Evolutionary conservation across 2,888 invertebrate genomes (phyloP).

Genomic region (Oasisia sp.): DNA sequence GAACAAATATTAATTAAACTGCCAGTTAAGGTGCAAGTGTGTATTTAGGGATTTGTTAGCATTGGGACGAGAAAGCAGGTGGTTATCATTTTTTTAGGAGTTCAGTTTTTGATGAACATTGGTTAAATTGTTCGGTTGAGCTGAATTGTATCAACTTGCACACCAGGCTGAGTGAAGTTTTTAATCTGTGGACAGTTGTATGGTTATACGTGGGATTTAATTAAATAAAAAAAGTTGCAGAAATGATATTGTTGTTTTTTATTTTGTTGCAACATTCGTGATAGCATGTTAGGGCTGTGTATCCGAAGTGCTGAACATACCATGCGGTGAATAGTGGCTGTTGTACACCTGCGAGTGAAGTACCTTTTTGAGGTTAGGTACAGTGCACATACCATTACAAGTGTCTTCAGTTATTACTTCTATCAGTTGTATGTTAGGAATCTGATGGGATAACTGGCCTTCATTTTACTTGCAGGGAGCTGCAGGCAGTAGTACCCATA

Average conservation of each 20-base stretch:
- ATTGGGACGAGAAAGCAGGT: not conserved
- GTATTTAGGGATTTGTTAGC: not conserved
- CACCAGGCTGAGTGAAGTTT: not conserved
- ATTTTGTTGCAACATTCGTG: not conserved
- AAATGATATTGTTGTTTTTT: not conserved
- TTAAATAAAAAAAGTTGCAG: not conserved
- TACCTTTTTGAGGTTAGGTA: not conserved
- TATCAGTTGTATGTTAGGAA: not conserved
- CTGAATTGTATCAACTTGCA: not conserved
- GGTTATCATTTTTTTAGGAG: not conserved
- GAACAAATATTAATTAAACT: not conserved
- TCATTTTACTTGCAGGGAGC: conserved; percentile 6
- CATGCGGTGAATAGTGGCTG: not conserved
- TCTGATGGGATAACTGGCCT: not conserved
- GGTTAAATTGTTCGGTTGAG: not conserved
- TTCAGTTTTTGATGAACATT: not conserved
- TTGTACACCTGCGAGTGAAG: not conserved
- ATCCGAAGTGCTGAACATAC: not conserved
- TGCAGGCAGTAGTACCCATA: not conserved
- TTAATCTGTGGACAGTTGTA: not conserved
- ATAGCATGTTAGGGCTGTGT: too few species aligned
- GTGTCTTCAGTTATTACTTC: not conserved
- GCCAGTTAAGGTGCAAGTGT: not conserved
- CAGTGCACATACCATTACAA: not conserved
- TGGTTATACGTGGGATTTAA: not conserved